These are phyloP conservation scores for Sitophilus oryzae DNA, from an alignment of 1,140 invertebrate species.

Conservation along the genomic window DNA sequence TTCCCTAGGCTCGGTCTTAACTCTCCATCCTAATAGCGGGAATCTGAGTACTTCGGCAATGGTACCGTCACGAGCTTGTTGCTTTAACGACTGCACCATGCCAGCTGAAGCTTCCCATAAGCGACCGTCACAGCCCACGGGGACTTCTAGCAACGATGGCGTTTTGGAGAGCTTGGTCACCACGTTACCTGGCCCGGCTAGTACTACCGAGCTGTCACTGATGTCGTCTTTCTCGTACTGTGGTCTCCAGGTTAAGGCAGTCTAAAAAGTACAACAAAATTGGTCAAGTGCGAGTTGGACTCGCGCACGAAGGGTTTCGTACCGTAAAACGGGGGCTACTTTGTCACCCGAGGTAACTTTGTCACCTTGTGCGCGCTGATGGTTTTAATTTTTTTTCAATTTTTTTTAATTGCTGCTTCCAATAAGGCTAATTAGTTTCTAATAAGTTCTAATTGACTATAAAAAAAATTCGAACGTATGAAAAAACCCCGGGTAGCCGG, in stretches of 20 bases:
- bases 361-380: no score
- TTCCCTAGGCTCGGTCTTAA: slow-evolving; percentile 44
- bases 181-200: slow-evolving; percentile 55
- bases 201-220: slow-evolving; percentile 46
- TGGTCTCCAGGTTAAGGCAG: slow-evolving; percentile 44
- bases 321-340: no score
- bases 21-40: slow-evolving; percentile 57
- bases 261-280: slow-evolving; percentile 45
- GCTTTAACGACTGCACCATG: slow-evolving; percentile 52
- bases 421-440: no score
- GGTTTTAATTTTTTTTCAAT: no score
- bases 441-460: no score
- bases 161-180: slow-evolving; percentile 47
- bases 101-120: slow-evolving; percentile 49
- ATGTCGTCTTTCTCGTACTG: slow-evolving; percentile 40
- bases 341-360: no score
- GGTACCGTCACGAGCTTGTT: slow-evolving; percentile 54
- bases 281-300: no score
- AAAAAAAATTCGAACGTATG: no score
- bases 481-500: no score
- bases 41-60: slow-evolving; percentile 54
- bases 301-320: no score
- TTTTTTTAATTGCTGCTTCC: no score
- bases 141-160: slow-evolving; percentile 44
- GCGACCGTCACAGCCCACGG: slow-evolving; percentile 59